These are phyloP conservation scores for Melanotaenia parkinsoni DNA, from an alignment of 2,797 vertebrate species.

Conservation along the genomic window DNA sequence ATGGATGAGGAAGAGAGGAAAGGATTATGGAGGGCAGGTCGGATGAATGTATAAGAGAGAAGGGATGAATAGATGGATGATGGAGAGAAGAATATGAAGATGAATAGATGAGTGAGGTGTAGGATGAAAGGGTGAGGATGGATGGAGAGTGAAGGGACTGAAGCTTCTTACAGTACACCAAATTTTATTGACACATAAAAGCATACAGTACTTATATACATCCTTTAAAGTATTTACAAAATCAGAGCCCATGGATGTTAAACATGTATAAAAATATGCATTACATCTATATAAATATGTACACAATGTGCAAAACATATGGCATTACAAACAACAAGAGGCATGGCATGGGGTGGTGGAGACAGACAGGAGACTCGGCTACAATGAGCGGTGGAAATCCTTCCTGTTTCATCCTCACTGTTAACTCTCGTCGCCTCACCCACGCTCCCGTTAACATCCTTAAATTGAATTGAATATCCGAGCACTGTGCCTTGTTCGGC, in stretches of 20 bases:
- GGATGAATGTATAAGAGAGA: too few species aligned
- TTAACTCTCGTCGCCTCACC: conserved; percentile 10
- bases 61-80: too few species aligned
- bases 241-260: conserved; percentile 91
- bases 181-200: conserved; percentile 92
- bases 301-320: conserved; percentile 99
- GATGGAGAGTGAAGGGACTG: too few species aligned
- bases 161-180: conserved; percentile 82
- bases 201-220: conserved; percentile 86
- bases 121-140: too few species aligned
- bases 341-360: conserved; percentile 80
- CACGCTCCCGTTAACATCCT: background rate
- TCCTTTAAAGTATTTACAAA: conserved; percentile 95
- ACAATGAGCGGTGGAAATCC: conserved; percentile 17
- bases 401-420: background rate
- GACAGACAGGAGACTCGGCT: conserved; percentile 17
- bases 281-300: conserved; percentile 92
- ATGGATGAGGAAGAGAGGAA: too few species aligned
- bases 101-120: too few species aligned
- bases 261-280: conserved; percentile 98
- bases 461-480: background rate
- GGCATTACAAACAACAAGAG: conserved; percentile 89
- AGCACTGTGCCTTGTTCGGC: background rate
- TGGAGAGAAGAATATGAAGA: too few species aligned
- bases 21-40: too few species aligned